Percentiles rank a stretch among this genome's conserved stretches.
These are phyloP conservation scores for Neoniphon sammara DNA, from an alignment of 2,797 vertebrate genomes.

Conservation along the genomic window DNA sequence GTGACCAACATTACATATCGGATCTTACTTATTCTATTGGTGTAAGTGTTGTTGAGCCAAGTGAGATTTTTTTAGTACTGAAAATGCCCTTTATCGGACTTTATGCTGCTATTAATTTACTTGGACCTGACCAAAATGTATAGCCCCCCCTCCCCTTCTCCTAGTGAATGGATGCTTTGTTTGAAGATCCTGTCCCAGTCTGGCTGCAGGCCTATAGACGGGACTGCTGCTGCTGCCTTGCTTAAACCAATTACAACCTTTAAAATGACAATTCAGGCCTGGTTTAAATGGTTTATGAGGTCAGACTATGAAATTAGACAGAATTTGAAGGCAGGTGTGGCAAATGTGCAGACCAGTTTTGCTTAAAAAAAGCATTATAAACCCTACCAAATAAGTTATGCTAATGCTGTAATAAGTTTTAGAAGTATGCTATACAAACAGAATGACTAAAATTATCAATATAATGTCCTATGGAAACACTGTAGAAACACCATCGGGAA, in stretches of 20 bases:
- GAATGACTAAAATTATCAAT: too few species aligned
- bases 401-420: too few species aligned
- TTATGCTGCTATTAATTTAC: conserved; percentile 40
- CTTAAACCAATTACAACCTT: conserved; percentile 66
- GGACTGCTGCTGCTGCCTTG: conserved; percentile 46
- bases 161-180: conserved; percentile 72
- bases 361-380: not conserved
- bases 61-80: not conserved
- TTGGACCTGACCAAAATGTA: conserved; percentile 54
- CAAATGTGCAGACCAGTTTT: too few species aligned
- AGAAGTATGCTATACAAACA: too few species aligned
- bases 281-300: not conserved
- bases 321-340: conserved; percentile 8
- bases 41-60: not conserved
- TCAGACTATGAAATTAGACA: not conserved
- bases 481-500: too few species aligned
- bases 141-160: conserved; percentile 20
- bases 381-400: too few species aligned
- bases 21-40: not conserved
- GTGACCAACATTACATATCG: conserved; percentile 16
- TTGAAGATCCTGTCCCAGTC: conserved; percentile 65
- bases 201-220: conserved; percentile 51
- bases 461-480: too few species aligned
- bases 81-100: not conserved
- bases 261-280: conserved; percentile 48